These are phyloP conservation scores for Vespertilio murinus DNA, from an alignment of 2,797 vertebrate genomes.

Conservation along the genomic window DNA sequence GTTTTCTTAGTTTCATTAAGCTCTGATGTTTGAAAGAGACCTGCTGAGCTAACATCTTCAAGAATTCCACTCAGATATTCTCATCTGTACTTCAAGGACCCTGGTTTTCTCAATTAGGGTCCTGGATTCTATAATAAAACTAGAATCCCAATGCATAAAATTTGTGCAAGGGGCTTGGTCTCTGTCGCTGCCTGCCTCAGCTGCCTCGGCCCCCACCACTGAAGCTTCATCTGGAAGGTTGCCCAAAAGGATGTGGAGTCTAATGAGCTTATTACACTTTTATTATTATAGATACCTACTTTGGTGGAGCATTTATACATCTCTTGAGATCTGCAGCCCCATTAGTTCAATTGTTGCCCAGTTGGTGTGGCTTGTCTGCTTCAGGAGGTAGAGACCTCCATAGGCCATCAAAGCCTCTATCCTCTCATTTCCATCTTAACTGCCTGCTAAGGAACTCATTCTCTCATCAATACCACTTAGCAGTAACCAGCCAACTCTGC, in stretches of 20 bases:
- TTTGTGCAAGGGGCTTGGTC: too few species aligned
- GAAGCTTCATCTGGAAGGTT: too few species aligned
- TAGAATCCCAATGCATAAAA: too few species aligned
- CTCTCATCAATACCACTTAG: not conserved
- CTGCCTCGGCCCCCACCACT: too few species aligned
- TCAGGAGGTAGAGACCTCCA: not conserved
- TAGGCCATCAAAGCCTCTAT: not conserved
- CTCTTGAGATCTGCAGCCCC: not conserved
- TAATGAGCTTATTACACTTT: too few species aligned
- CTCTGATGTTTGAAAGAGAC: not conserved
- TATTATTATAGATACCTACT: too few species aligned
- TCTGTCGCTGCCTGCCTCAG: too few species aligned
- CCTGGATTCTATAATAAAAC: not conserved
- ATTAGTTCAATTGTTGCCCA: not conserved
- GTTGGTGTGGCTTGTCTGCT: not conserved
- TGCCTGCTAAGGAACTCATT: not conserved
- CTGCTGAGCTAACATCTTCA: not conserved
- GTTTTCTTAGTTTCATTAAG: not conserved
- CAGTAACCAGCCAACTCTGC: not conserved
- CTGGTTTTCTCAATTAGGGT: not conserved
- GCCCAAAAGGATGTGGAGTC: too few species aligned
- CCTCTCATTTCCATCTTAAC: not conserved
- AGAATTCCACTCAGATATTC: not conserved
- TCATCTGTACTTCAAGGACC: not conserved
- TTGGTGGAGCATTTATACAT: not conserved